phyloP scores from a whole-genome alignment of 2,888 invertebrate species.

The Mesopsocus fuscifrons region DNA sequence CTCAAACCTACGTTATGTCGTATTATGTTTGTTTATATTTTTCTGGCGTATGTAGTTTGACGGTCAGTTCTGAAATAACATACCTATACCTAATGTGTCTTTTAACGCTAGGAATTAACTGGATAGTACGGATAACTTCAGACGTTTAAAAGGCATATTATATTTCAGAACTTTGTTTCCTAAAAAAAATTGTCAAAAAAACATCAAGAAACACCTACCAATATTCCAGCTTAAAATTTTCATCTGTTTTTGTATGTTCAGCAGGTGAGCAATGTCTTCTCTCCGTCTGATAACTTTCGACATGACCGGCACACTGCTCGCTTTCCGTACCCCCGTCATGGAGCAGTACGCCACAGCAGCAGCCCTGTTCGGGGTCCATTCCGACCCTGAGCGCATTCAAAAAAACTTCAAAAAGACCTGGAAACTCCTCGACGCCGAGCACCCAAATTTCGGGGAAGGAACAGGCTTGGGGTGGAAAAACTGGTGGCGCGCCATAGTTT shows the following conservation, averaged over 20 bases:
- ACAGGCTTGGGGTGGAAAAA: slow-evolving; percentile 49
- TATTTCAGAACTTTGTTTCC: too few relatives aligned
- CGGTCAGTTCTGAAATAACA: too few relatives aligned
- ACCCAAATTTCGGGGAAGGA: slow-evolving; percentile 64
- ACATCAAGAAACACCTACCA: slow-evolving; percentile 15
- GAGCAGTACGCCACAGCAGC: slow-evolving; percentile 55
- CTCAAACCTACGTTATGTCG: too few relatives aligned
- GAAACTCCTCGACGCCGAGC: slow-evolving; percentile 37
- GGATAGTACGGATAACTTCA: too few relatives aligned
- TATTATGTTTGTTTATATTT: too few relatives aligned
- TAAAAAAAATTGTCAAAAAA: too few relatives aligned
- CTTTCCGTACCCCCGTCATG: slow-evolving; percentile 48
- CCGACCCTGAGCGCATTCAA: slow-evolving; percentile 35
- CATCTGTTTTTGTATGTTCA: slow-evolving; percentile 11
- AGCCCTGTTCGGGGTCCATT: slow-evolving; percentile 42
- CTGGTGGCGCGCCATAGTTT: slow-evolving; percentile 65
- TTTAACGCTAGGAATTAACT: too few relatives aligned
- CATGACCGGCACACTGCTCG: slow-evolving; percentile 66
- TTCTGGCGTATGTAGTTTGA: too few relatives aligned
- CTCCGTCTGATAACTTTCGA: slow-evolving; percentile 61
- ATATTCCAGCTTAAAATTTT: slow-evolving; percentile 16
- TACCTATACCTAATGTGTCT: too few relatives aligned
- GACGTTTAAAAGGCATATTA: too few relatives aligned
- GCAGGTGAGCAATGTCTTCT: neutral
- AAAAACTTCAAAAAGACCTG: slow-evolving; percentile 44